Percentiles rank a stretch among this genome's conserved stretches.
phyloP scores from a whole-genome alignment of 1,140 invertebrate genomes.

The Drosophila dunni region DNA sequence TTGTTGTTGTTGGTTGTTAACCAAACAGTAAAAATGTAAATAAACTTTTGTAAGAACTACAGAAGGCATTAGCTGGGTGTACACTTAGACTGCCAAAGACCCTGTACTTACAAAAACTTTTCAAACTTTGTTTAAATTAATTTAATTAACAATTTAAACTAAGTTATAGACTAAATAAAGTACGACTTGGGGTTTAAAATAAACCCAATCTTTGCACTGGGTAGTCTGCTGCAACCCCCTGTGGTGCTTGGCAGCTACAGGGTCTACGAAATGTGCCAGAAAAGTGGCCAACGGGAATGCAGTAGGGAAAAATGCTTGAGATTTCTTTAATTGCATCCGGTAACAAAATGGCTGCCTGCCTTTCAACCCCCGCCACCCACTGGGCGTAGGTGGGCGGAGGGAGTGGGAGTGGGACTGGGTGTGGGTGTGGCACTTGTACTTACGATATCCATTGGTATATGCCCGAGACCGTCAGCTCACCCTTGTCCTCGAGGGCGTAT shows the following conservation, averaged over 20 bases:
- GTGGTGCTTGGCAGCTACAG: too few species aligned
- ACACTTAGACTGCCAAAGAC: too few species aligned
- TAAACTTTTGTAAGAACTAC: slow-evolving; percentile 21
- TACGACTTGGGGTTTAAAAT: too few species aligned
- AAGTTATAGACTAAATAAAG: too few species aligned
- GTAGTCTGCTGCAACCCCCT: too few species aligned
- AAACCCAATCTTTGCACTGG: too few species aligned
- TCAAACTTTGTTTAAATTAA: too few species aligned
- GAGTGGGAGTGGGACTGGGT: background rate
- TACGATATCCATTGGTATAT: slow-evolving; percentile 97
- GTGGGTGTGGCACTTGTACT: slow-evolving; percentile 85
- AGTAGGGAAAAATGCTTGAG: slow-evolving; percentile 61
- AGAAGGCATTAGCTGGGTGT: background rate
- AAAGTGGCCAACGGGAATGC: slow-evolving; percentile 51
- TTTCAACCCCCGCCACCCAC: slow-evolving; percentile 11
- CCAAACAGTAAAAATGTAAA: slow-evolving; percentile 29
- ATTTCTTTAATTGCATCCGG: slow-evolving; percentile 82
- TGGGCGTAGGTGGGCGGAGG: background rate
- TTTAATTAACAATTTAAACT: too few species aligned
- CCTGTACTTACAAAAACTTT: too few species aligned
- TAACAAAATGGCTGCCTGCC: slow-evolving; percentile 61
- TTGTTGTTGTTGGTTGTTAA: slow-evolving; percentile 54
- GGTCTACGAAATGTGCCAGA: slow-evolving; percentile 10
- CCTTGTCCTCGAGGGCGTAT: slow-evolving; percentile 92
- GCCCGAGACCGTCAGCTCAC: slow-evolving; percentile 94